These are phyloP conservation scores for Ispidina picta DNA, from an alignment of 2,797 vertebrate genomes.

Conservation along the genomic window DNA sequence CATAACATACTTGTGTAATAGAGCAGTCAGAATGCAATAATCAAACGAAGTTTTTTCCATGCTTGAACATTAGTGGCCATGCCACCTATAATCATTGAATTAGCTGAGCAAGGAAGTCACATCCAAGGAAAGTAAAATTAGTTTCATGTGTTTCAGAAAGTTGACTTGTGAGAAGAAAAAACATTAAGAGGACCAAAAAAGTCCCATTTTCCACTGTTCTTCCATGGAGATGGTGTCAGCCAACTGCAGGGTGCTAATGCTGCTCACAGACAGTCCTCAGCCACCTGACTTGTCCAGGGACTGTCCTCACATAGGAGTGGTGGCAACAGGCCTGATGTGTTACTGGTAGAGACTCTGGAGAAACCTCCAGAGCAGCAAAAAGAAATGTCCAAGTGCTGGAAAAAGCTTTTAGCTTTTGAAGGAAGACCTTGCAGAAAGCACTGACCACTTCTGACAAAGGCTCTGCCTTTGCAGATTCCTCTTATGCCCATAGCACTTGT, in stretches of 20 bases:
- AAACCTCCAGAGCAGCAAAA: background rate
- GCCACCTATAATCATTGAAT: background rate
- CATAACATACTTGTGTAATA: background rate
- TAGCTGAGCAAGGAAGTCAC: background rate
- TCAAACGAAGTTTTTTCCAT: background rate
- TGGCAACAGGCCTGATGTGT: background rate
- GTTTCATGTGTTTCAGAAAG: background rate
- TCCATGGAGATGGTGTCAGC: background rate
- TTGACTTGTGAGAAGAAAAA: background rate
- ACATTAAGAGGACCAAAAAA: background rate
- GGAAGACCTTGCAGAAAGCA: background rate
- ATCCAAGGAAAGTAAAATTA: background rate
- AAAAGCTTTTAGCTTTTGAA: background rate
- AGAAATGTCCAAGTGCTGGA: background rate
- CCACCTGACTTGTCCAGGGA: background rate
- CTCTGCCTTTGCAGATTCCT: background rate
- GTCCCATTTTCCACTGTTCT: background rate
- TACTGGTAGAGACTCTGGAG: background rate
- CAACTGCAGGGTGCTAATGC: fast-evolving
- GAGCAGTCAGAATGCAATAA: background rate
- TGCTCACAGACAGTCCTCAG: background rate
- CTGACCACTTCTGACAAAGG: background rate
- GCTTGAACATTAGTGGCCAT: background rate
- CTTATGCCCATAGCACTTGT: background rate
- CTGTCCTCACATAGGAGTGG: background rate